A percentile compares a stretch with the other conserved stretches of the same genome.
Evolutionary conservation across 2,888 invertebrate genomes (phyloP).

Genomic region (Agrotis segetum): DNA sequence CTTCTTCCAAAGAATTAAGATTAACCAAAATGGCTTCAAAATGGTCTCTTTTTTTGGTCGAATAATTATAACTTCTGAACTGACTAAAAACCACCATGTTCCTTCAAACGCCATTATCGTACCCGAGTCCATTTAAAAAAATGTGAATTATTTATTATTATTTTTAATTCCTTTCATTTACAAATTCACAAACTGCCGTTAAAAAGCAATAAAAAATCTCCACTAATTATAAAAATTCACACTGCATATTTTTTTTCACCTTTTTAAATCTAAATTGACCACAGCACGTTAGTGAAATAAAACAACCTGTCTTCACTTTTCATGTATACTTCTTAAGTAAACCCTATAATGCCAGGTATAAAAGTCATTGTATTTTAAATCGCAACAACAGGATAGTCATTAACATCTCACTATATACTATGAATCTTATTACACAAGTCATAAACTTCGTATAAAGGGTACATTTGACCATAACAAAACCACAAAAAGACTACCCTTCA

Average conservation of each 20-base stretch:
- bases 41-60: too few species aligned
- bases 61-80: too few species aligned
- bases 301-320: constrained; percentile 25
- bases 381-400: background rate
- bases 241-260: constrained; percentile 36
- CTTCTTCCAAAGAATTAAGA: too few species aligned
- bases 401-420: background rate
- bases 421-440: constrained; percentile 43
- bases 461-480: constrained; percentile 3
- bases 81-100: too few species aligned
- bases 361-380: background rate
- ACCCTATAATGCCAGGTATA: background rate
- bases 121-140: too few species aligned
- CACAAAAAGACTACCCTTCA: background rate
- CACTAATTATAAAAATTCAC: constrained; percentile 47
- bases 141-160: too few species aligned
- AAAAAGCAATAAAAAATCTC: background rate
- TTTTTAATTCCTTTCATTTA: background rate
- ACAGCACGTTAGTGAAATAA: constrained; percentile 4
- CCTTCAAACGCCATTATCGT: too few species aligned
- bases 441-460: constrained; percentile 48
- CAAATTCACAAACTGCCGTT: background rate
- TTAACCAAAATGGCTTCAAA: background rate
- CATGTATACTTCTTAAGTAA: background rate
- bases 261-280: constrained; percentile 16